A percentile compares a stretch with the other conserved stretches of the same genome.
Conservation (phyloP, 1,140 invertebrate species). For the Drosophila watanabei region DNA sequence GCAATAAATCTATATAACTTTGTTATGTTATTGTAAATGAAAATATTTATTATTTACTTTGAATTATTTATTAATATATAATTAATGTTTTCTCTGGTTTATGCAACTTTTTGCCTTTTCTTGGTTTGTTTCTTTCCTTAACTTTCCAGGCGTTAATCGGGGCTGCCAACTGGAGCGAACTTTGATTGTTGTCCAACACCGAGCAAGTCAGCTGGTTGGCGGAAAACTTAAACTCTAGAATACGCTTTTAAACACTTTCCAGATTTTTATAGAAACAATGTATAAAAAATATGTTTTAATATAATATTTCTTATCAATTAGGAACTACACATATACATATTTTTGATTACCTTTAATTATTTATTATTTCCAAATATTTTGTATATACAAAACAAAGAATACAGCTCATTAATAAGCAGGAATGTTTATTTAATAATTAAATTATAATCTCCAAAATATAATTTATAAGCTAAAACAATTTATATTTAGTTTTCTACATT, state of each 20-base stretch:
- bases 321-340: not conserved
- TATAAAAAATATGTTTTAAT: not conserved
- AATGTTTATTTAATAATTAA: too few relatives aligned
- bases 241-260: not conserved
- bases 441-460: not conserved
- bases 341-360: not conserved
- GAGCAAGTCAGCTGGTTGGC: not conserved
- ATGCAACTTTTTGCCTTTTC: not conserved
- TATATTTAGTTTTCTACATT: not conserved
- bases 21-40: too few relatives aligned
- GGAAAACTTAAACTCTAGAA: not conserved
- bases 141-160: constrained; percentile 49
- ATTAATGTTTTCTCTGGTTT: not conserved
- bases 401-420: not conserved
- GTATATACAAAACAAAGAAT: not conserved
- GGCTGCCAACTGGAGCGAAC: constrained; percentile 6
- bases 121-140: not conserved
- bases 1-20: too few relatives aligned
- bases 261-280: not conserved
- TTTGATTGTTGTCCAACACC: constrained; percentile 6
- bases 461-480: too few relatives aligned
- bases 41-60: not conserved
- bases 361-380: not conserved
- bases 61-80: not conserved
- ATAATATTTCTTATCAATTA: not conserved